Percentiles rank a stretch among this genome's conserved stretches.
phyloP scores from a whole-genome alignment of 2,113 vertebrate genomes.

The Accipiter virgatus region DNA sequence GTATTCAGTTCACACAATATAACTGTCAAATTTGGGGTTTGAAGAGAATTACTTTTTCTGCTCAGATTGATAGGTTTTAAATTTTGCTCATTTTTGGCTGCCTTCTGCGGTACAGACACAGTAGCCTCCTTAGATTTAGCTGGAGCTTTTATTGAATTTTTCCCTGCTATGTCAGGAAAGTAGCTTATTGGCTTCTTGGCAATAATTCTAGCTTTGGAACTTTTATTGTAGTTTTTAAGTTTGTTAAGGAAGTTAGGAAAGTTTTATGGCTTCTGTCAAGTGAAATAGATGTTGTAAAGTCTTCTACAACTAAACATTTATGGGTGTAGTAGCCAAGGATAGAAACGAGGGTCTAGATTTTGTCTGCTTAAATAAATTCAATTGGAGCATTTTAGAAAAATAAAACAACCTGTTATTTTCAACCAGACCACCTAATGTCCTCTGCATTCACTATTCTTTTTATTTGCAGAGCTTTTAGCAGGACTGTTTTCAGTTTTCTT shows the following conservation, averaged over 20 bases:
- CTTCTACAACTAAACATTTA: background rate
- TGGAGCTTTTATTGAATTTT: background rate
- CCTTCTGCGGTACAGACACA: background rate
- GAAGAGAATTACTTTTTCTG: background rate
- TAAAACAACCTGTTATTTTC: background rate
- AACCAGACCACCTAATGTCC: background rate
- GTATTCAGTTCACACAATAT: background rate
- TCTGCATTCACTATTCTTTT: background rate
- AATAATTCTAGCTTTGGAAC: background rate
- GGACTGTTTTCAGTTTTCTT: background rate
- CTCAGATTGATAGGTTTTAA: background rate
- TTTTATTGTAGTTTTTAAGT: slow-evolving; percentile 2
- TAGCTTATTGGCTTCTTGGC: background rate
- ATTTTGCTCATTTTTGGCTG: background rate
- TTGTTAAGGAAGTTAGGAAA: background rate
- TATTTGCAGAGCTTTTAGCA: background rate
- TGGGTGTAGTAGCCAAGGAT: background rate
- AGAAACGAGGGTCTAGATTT: background rate
- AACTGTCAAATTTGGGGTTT: background rate
- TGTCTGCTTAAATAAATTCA: background rate
- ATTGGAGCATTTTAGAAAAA: background rate
- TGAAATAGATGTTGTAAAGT: background rate
- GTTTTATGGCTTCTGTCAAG: slow-evolving; percentile 16
- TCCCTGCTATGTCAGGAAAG: background rate
- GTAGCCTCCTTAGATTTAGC: background rate